A percentile compares a stretch with the other conserved stretches of the same genome.
These are phyloP conservation scores for Dicyrtoma fusca DNA, from an alignment of 2,888 invertebrate species.

Conservation along the genomic window DNA sequence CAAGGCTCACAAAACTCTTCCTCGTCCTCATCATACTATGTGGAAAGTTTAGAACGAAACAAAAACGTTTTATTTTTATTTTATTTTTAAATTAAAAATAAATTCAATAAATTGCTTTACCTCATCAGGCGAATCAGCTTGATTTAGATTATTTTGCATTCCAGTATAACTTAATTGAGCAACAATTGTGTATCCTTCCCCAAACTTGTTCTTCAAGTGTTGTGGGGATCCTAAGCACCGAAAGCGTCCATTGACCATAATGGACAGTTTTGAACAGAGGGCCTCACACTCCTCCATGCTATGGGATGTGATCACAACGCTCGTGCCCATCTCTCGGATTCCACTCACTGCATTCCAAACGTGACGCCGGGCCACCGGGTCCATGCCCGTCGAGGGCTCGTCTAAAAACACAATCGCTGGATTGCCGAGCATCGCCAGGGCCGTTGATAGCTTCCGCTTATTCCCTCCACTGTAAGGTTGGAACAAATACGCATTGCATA, in stretches of 20 bases:
- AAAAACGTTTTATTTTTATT: slow-evolving; percentile 4
- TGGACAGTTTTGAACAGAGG: slow-evolving; percentile 75
- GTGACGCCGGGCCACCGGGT: slow-evolving; percentile 77
- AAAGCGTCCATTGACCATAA: slow-evolving; percentile 80
- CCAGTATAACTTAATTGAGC: slow-evolving; percentile 57
- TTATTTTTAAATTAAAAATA: background rate
- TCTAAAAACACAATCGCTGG: slow-evolving; percentile 73
- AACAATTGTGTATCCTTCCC: slow-evolving; percentile 67
- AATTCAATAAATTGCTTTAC: background rate
- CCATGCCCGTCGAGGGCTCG: slow-evolving; percentile 71
- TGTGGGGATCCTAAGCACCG: slow-evolving; percentile 75
- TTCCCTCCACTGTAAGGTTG: slow-evolving; percentile 74
- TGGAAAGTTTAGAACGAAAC: background rate
- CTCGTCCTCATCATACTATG: background rate
- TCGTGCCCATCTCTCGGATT: slow-evolving; percentile 71
- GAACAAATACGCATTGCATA: no score
- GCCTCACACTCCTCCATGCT: slow-evolving; percentile 86
- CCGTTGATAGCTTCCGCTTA: slow-evolving; percentile 73
- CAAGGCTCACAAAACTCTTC: background rate
- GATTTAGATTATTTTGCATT: slow-evolving; percentile 28
- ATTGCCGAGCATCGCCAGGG: slow-evolving; percentile 71
- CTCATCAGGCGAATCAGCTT: background rate
- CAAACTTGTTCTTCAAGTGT: slow-evolving; percentile 76
- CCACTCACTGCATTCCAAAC: slow-evolving; percentile 77
- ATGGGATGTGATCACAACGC: slow-evolving; percentile 80